A percentile compares a stretch with the other conserved stretches of the same genome.
Conservation (phyloP, 2,888 invertebrate species). For the Oligia latruncula region DNA sequence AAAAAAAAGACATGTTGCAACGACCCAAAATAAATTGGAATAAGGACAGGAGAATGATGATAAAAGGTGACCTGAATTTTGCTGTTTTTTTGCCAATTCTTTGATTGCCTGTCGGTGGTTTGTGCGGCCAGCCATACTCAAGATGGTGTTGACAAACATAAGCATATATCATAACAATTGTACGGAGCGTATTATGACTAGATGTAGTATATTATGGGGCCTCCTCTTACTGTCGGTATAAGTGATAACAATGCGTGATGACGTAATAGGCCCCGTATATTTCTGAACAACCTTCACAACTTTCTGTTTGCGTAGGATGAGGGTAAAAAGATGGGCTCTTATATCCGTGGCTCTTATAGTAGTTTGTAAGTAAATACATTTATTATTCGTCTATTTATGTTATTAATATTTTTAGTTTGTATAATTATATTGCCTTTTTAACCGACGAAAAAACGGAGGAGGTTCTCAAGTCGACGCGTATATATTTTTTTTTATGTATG, state of each 20-base stretch:
- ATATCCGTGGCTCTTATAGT: constrained; percentile 7
- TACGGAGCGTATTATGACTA: constrained; percentile 32
- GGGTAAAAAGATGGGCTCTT: constrained; percentile 19
- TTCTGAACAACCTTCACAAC: constrained; percentile 30
- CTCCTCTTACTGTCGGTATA: constrained; percentile 4
- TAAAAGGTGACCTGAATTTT: not conserved
- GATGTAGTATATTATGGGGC: constrained; percentile 3
- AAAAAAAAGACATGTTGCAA: not conserved
- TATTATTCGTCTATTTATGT: constrained; percentile 22
- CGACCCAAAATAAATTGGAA: accelerated
- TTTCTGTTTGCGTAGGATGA: constrained; percentile 46
- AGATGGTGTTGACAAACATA: constrained; percentile 41
- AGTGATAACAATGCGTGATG: constrained; percentile 40
- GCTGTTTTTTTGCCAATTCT: not conserved
- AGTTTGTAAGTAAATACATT: constrained; percentile 12
- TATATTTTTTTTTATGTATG: no score
- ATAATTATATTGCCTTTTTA: not conserved
- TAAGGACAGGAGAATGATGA: not conserved
- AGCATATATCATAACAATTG: constrained; percentile 51
- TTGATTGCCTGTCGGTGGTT: not conserved
- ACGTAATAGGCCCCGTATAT: constrained; percentile 30
- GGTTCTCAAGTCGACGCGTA: no score
- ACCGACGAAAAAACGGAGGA: no score
- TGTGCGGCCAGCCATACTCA: accelerated
- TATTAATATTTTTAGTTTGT: not conserved